Base-by-base conservation (phyloP, 2,888 invertebrate species). In the Gisinianus flammeolus region DNA sequence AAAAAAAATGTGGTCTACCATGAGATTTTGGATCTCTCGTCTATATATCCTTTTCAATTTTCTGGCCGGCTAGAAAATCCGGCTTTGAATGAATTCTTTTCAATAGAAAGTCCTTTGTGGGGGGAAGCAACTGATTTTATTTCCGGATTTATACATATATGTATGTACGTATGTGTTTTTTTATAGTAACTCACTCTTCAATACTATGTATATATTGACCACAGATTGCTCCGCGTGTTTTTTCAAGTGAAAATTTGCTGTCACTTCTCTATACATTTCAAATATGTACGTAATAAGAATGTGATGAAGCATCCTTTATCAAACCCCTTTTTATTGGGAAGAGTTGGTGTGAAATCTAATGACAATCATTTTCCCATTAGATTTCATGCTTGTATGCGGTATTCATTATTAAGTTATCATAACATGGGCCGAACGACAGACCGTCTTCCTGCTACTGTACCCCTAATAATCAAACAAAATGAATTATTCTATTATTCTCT, bases 31-130 rank as follows among this genome's bases (percentile, higher is more conserved):
- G 44, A 35, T 44, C 69, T 69, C 24, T 35, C 22, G 44, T 44
- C 44, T 44, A 44, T n/a, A n/a, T n/a, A n/a, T 31, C 33, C 68
- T 16, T 35, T 35, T 52, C 69, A 69, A 24, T 69, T 26, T 69
- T 69, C 52, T 19, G 69, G 44, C 52, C n/a, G 69, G 44, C 26
- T 69, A 52, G 44, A 69, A 69, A 69, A 69, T 44, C 35, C 69
- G n/a, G 22, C 24, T 35, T 69, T 44, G 69, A 69, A 69, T n/a
- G n/a, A n/a, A n/a, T n/a, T 35, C 30, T 64, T 64, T 64, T 64
- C 28, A 64, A 64, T 64, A 30, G 64, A 30, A 28, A 64, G 26
- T 26, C 64, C 30, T 64, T 64, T 64, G 64, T 64, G 26, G n/a
- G n/a, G n/a, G n/a, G n/a, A n/a, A 64, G 26, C 16, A 30, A 64